Percentiles rank a stretch among this genome's conserved stretches.
phyloP scores from a whole-genome alignment of 2,888 invertebrate genomes.

The Apeira syringaria region DNA sequence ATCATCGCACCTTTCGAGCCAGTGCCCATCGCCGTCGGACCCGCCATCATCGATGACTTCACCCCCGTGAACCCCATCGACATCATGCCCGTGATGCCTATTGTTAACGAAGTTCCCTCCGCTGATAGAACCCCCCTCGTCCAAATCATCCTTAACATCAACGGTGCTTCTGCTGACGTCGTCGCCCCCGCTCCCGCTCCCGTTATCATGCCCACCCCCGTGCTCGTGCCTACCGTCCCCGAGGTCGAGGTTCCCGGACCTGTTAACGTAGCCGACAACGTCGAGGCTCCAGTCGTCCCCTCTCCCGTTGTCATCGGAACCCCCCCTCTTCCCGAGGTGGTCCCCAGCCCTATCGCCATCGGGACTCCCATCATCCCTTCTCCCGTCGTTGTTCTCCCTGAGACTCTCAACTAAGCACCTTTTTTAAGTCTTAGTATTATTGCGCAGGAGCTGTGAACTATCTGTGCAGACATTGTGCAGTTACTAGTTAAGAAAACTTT shows the following conservation, averaged over 20 bases:
- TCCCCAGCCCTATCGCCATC: constrained; percentile 27
- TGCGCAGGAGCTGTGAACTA: constrained; percentile 22
- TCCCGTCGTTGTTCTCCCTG: constrained; percentile 6
- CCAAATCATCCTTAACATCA: constrained; percentile 50
- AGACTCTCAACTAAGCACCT: constrained; percentile 30
- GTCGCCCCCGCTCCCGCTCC: constrained; percentile 15
- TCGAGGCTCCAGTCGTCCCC: constrained; percentile 13
- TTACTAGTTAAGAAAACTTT: constrained; percentile 22
- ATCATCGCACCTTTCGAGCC: too few relatives aligned
- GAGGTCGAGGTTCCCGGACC: constrained; percentile 15
- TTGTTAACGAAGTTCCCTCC: constrained; percentile 24
- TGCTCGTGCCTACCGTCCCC: constrained; percentile 2
- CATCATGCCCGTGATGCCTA: too few relatives aligned
- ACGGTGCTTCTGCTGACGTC: constrained; percentile 26
- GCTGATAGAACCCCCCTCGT: constrained; percentile 35
- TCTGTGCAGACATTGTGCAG: constrained; percentile 7
- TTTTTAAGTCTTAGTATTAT: constrained; percentile 7
- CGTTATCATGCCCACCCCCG: too few relatives aligned
- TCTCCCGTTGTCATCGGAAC: constrained; percentile 17
- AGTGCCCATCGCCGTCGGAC: too few relatives aligned
- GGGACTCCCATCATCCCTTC: constrained; percentile 15
- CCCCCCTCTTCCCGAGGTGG: too few relatives aligned
- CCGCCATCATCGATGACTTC: too few relatives aligned
- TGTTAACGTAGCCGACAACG: not conserved
- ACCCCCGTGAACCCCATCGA: constrained; percentile 25